These are phyloP conservation scores for Talpa occidentalis DNA, from an alignment of 2,113 vertebrate genomes.

Conservation along the genomic window DNA sequence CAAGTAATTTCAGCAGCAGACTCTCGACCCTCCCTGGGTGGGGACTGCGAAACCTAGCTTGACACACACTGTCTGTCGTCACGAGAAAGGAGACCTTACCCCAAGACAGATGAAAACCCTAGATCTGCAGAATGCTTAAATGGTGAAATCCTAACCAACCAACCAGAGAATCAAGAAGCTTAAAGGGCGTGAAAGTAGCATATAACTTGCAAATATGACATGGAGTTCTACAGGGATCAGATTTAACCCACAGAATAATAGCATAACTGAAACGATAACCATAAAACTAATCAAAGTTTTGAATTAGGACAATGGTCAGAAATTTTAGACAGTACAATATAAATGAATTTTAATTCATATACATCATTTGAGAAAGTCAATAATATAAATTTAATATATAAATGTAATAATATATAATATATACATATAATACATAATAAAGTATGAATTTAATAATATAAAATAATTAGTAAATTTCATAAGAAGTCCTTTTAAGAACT, in stretches of 20 bases:
- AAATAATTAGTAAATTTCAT: neutral
- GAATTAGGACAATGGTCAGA: neutral
- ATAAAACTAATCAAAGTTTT: neutral
- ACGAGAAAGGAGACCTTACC: neutral
- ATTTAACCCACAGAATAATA: conserved; percentile 4
- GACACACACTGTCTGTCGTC: neutral
- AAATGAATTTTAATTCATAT: conserved; percentile 19
- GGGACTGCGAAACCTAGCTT: neutral
- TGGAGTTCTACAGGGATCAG: neutral
- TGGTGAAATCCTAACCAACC: neutral
- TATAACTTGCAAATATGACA: neutral
- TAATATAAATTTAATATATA: neutral
- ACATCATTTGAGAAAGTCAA: neutral
- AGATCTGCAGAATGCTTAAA: neutral
- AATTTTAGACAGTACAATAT: neutral
- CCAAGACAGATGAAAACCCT: neutral
- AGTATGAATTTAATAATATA: too few species aligned
- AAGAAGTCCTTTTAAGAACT: conserved; percentile 13
- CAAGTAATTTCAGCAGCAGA: neutral
- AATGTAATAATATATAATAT: neutral
- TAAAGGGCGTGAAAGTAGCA: neutral
- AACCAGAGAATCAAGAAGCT: neutral
- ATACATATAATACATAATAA: neutral
- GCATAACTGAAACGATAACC: neutral
- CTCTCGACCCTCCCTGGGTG: neutral